Base-by-base conservation (phyloP, 35 echinoderm and acorn worm genomes). In the Lytechinus variegatus region DNA sequence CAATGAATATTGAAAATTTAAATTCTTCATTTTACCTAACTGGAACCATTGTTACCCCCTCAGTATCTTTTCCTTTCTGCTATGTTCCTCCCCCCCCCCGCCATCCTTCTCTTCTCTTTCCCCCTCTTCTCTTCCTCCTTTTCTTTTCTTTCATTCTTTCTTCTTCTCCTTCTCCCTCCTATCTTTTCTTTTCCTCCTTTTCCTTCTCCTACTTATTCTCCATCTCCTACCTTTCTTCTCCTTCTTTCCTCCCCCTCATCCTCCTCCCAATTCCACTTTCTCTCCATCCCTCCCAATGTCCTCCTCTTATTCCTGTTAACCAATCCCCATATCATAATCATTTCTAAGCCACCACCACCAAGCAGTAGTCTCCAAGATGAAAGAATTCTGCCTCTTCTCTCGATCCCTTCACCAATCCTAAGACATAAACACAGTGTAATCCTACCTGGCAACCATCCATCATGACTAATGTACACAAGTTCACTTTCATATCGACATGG, bases 381-480 rank as follows among this genome's bases (percentile, higher is more conserved):
- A n/a, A 79, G 66, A n/a, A 79, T 24, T 6, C 61, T 5, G 14
- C 66, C 66, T 79, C 66, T 79, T 79, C 66, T 16, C 66, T 79
- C 66, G 16, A n/a, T 79, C 66, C 66, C 66, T 79, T n/a, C 66
- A 19, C 66, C 19, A 79, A 79, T 79, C 66, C 66, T n/a, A 16
- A 79, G 66, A 79, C 19, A 79, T 79, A 79, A 79, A 79, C 66
- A 79, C 19, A 79, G 66, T 21, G 66, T 79, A 79, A 79, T 79
- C 66, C 66, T 79, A 79, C 12, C 66, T 79, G 66, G 66, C 66
- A 79, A 4, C 66, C 66, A 79, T 79, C 66, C 66, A 79, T 79
- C 66, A 79, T 79, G 66, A 79, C 66, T 79, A 79, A 79, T 79
- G 66, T 79, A 79, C 66, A 79, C 66, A 79, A 79, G 66, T 79